Base-by-base conservation (phyloP, 2,888 invertebrate genomes). In the Agonopterix arenella region DNA sequence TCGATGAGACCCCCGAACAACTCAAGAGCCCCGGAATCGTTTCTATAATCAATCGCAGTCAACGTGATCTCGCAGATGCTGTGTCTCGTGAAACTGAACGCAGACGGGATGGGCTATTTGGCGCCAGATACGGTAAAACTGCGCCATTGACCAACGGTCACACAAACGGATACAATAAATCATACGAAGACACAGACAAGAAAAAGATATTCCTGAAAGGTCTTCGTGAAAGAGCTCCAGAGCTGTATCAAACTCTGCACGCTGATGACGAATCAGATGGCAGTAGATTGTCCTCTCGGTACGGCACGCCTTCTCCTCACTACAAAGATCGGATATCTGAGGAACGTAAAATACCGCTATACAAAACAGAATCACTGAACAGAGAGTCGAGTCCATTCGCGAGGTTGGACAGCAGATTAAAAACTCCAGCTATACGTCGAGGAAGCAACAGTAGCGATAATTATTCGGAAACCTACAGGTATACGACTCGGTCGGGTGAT, bases 11-110 rank as follows among this genome's bases (percentile, higher is more conserved):
- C 8, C 93, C 93, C 0, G 92, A 92, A 56, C 93, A 94, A 50
- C 81, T 95, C 8, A 96, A 96, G 74, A 96, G 96, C 73, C 96
- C 96, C 0, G 95, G 96, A 42, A 94, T 97, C 58, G 94, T 97
- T 41, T 95, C 96, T 51, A 94, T 95, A 59, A 94, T 96, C 54
- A 96, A 94, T 72, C 91, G 96, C 57, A 96, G 96, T 76, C 95
- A 95, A 70, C 91, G 93, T 54, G 96, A 96, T 73, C 80, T 96
- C 28, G 92, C 93, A 28, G 93, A 93, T 66, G 92, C 92, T 8
- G 86, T 90, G 1, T 89, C 89, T 3, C 73, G 86, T 11, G 90
- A 90, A 67, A 89, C 90, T 1, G 89, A 89, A 62, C 85, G 89
- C 36, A 78, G 88, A 54, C 88, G 84, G 43, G 91, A 91, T 55